Evolutionary conservation across 2,797 vertebrate species (phyloP), one percentile per base, ranked within the genome.

Genomic region (Trachurus trachurus): DNA sequence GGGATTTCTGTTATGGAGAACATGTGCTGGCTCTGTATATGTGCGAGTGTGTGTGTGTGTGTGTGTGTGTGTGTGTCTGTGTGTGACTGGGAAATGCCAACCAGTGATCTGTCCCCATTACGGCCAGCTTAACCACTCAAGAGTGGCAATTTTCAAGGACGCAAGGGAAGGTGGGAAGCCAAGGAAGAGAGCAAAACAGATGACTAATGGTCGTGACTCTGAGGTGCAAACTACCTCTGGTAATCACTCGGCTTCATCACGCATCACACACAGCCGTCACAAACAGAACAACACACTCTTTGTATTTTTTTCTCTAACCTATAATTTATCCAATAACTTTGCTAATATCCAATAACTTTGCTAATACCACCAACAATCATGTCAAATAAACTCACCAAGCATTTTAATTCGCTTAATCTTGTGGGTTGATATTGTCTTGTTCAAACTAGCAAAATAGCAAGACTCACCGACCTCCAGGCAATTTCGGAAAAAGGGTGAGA

Each of bases 1-100:
- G 81, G 61, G 78, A 65, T 80, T 88, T 82, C 71, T 81, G 78
- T 90, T 88, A 92, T 89, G 77, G 87, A 81, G 83, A 93, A 92
- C 89, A 91, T 88, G 87, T 92, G 91, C 83, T 79, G 56, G 37
- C 21, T 72, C 57, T 76, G n/a, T 71, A 1, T 0, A 6, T 74
- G 1, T 0, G 19, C 26, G 26, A 26, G 26, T 26, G 26, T 73
- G 2, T 63, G 15, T 42, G 26, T 76, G 15, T 68, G 26, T 26
- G 26, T 73, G 2, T 63, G 15, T 42, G 26, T 76, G 15, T 68
- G 62, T 68, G 15, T 65, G 49, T 62, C 60, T 71, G 37, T 12
- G 22, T 62, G 50, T 19, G 2, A 34, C 63, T 40, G 40, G 31
- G 42, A 72, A 66, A 83, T 75, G 74, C 81, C 81, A 75, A 74